phyloP scores from a whole-genome alignment of 2,888 invertebrate species.

The Macaria liturata region DNA sequence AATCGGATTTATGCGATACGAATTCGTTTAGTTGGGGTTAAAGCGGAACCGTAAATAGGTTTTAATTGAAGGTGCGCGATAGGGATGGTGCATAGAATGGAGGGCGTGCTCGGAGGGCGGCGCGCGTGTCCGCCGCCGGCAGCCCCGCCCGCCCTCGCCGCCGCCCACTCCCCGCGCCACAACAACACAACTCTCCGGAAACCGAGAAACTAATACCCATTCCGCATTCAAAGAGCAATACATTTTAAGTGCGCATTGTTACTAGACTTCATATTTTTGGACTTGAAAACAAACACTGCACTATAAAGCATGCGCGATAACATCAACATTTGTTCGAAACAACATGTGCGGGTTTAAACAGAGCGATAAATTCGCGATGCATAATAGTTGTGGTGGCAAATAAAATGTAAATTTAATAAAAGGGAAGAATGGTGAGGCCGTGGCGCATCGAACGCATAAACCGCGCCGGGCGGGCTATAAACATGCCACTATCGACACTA shows the following conservation, averaged over 20 bases:
- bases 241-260: constrained; percentile 11
- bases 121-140: constrained; percentile 61
- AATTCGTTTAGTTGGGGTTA: constrained; percentile 59
- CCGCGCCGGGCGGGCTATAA: constrained; percentile 55
- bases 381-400: constrained; percentile 20
- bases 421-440: constrained; percentile 49
- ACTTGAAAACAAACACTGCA: neutral
- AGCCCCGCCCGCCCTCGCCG: constrained; percentile 61
- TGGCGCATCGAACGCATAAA: constrained; percentile 55
- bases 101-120: constrained; percentile 59
- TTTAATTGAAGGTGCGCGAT: constrained; percentile 66
- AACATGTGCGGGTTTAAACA: constrained; percentile 20
- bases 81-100: constrained; percentile 56
- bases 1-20: constrained; percentile 52
- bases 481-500: constrained; percentile 57
- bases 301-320: constrained; percentile 13
- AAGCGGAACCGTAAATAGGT: constrained; percentile 59
- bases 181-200: constrained; percentile 31
- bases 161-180: constrained; percentile 46
- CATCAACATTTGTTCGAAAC: constrained; percentile 17
- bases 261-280: neutral
- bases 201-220: constrained; percentile 17
- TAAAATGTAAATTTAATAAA: constrained; percentile 51
- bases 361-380: constrained; percentile 21
- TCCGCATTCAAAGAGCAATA: constrained; percentile 2